Conservation (phyloP, 1,140 invertebrate species). For the Muscidifurax raptorellus region DNA sequence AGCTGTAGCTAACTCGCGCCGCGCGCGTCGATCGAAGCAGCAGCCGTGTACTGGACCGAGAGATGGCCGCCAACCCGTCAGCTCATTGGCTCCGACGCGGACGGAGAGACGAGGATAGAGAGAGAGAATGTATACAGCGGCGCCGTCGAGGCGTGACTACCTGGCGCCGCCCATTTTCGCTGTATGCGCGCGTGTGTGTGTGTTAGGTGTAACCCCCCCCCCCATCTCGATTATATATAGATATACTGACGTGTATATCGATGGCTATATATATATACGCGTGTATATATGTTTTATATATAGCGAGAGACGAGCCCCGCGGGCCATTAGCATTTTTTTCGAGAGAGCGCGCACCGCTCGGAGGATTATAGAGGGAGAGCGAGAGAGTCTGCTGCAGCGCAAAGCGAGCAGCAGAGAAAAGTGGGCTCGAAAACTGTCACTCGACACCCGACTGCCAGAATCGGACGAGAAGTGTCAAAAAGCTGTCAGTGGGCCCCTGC, state of each 20-base stretch:
- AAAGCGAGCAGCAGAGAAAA: not conserved
- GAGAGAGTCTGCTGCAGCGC: not conserved
- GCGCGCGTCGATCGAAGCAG: slow-evolving; percentile 29
- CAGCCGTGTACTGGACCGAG: slow-evolving; percentile 35
- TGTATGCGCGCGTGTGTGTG: no score
- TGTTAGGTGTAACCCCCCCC: no score
- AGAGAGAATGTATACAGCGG: no score
- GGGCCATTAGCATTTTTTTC: slow-evolving; percentile 44
- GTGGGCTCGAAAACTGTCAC: slow-evolving; percentile 32
- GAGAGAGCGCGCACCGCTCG: slow-evolving; percentile 1
- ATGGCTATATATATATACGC: not conserved
- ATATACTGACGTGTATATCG: not conserved
- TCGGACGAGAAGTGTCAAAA: slow-evolving; percentile 37
- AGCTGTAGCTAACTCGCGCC: slow-evolving; percentile 13
- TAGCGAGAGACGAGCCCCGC: not conserved
- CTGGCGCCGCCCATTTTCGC: not conserved
- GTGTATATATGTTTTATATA: not conserved
- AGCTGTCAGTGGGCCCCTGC: slow-evolving; percentile 31
- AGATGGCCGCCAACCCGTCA: slow-evolving; percentile 42
- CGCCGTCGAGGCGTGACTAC: slow-evolving; percentile 8
- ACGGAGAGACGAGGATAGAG: no score
- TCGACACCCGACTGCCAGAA: slow-evolving; percentile 42
- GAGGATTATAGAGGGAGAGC: slow-evolving; percentile 13
- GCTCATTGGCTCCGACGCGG: slow-evolving; percentile 34
- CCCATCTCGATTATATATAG: not conserved